Conservation (phyloP, 2,113 vertebrate genomes). For the Muntiacus reevesi region DNA sequence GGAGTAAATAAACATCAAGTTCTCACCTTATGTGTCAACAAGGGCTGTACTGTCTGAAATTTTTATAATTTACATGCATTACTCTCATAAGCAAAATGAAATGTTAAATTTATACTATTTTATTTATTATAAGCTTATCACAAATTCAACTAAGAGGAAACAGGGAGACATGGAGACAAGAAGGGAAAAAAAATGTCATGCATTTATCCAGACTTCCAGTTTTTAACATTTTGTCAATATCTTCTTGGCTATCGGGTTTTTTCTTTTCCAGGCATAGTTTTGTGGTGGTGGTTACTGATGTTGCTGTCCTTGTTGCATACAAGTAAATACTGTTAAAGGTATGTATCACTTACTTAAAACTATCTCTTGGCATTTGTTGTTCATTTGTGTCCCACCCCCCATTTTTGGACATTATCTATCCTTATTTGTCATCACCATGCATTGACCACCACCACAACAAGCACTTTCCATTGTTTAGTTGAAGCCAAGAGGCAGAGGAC, state of each 20-base stretch:
- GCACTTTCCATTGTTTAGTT: neutral
- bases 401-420: neutral
- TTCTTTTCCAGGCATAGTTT: neutral
- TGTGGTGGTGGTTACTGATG: neutral
- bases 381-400: neutral
- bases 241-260: neutral
- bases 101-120: neutral
- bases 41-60: neutral
- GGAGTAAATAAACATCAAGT: neutral
- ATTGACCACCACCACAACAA: neutral
- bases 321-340: neutral
- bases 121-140: neutral
- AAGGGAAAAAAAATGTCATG: neutral
- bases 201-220: neutral
- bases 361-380: neutral
- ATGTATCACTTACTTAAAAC: neutral
- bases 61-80: neutral
- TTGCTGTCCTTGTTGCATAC: neutral
- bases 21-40: neutral
- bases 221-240: neutral
- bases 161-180: neutral
- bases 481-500: neutral
- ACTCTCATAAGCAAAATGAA: neutral
- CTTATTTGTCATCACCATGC: neutral
- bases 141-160: neutral